Evolutionary conservation across 2,888 invertebrate species (phyloP), one percentile per base, ranked within the genome.

Genomic region (Drosophila pegasa): DNA sequence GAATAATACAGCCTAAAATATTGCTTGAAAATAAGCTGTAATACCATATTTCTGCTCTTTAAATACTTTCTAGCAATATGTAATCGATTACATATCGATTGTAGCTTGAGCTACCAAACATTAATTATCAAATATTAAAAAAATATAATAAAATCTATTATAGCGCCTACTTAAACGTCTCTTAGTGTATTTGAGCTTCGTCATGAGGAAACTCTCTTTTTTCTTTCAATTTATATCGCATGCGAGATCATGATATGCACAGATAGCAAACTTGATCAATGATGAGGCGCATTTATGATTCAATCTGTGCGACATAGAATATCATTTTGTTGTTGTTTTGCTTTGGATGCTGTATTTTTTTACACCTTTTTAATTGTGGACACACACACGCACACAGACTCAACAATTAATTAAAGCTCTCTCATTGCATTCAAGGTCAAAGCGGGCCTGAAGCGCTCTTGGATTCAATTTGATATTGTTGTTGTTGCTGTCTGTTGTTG

Each of bases 341-440:
- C 48, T 55, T 56, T 58, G 41, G 35, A 55, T 66, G 48, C 52
- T 45, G 59, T 45, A 4, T n/a, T 1, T 18, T 69, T 79, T 79
- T 87, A 87, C 83, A 72, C 82, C 80, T 85, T 72, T 83, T 83
- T 83, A 75, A 86, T 80, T 86, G 70, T 72, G 59, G 35, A 33
- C 55, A n/a, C 52, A 41, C 35, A 22, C 58, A 22, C 51, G 37
- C 52, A 43, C 40, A 68, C 60, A 29, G 29, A 20, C n/a, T 55
- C 41, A 61, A 60, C 29, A 86, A 85, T 87, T 84, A 87, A 84
- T 84, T 84, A 82, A 83, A 82, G 86, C 88, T 81, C 83, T 87
- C 82, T 84, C 83, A 87, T 87, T 84, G 83, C 83, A 86, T 80
- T 86, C 83, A 84, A 84, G 83, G 83, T 84, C 86, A 78, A 51